A percentile compares a stretch with the other conserved stretches of the same genome.
Evolutionary conservation across 2,797 vertebrate species (phyloP).

Genomic region (Myotis planiceps): DNA sequence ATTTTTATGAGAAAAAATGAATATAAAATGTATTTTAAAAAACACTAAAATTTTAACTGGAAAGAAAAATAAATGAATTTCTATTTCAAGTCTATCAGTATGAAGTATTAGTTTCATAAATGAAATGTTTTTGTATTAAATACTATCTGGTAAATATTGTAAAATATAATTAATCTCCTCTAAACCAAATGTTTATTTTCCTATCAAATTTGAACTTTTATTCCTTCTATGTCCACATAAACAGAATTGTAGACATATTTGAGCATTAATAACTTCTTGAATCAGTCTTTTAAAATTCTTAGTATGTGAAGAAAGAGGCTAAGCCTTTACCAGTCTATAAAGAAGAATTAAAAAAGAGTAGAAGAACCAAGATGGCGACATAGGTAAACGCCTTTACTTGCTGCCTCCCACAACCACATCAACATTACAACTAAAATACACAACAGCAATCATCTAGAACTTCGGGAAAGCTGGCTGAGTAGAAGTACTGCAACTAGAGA

Average conservation of each 20-base stretch:
- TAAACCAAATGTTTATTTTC: background rate
- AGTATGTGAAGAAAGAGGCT: background rate
- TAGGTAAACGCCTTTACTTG: too few relatives aligned
- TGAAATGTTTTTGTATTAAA: background rate
- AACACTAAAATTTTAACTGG: background rate
- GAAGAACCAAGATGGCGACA: too few relatives aligned
- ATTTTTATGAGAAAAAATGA: background rate
- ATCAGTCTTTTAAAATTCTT: slow-evolving; percentile 44
- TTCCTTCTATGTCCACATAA: background rate
- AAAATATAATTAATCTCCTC: background rate
- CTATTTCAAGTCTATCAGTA: background rate
- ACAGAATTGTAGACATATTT: background rate
- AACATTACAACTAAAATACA: too few relatives aligned
- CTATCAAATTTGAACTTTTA: background rate
- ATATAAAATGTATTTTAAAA: background rate
- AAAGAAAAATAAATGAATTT: background rate
- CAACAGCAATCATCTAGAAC: too few relatives aligned
- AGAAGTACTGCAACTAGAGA: too few relatives aligned
- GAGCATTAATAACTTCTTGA: background rate
- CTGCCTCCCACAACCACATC: too few relatives aligned
- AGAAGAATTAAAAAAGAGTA: too few relatives aligned
- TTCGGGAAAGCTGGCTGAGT: too few relatives aligned
- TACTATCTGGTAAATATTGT: background rate
- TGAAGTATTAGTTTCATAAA: background rate
- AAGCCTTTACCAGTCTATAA: background rate